Evolutionary conservation across 2,113 vertebrate species (phyloP), one percentile per base, ranked within the genome.

Genomic region (Platysteira castanea): DNA sequence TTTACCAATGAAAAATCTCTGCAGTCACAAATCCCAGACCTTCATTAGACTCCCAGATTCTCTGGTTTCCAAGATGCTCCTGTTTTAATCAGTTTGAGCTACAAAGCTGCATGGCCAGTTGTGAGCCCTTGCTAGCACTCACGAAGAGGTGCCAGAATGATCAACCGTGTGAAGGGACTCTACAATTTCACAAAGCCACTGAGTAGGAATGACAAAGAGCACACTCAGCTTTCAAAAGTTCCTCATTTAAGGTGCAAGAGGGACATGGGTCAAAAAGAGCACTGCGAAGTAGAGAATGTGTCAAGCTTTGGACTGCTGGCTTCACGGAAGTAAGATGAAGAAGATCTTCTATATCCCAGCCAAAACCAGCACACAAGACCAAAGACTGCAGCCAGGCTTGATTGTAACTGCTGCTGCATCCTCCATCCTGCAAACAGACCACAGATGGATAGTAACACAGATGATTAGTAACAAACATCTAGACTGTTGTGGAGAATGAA

Each of bases 161-260:
- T 33, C 46, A 39, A 0, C 33, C 20, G 5, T 0, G 0, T 33
- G 27, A 54, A 89, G 35, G 10, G 16, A 69, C 61, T 31, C 54
- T 52, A 14, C 14, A 9, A 1, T 6, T 63, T 47, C 4, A 8
- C 75, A 85, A 70, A 69, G n/a, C 18, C 15, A 2, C 33, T 11
- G 30, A 64, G 52, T 2, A 31, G 47, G 39, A 57, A 20, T 0
- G 1, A 59, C 3, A 9, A 41, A 37, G 42, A 70, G 26, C 3
- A 10, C 44, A 13, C 47, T 59, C 57, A 14, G 33, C 33, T 84
- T 54, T 24, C 53, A 12, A 31, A 37, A 65, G 46, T 4, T 81
- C 60, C 60, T 85, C 11, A 4, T 22, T 52, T 49, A 37, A 46
- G 56, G 26, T 23, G 13, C 33, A 59, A 35, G 7, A 20, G 22